Conservation (phyloP, 2,113 vertebrate genomes). For the Scomber japonicus region DNA sequence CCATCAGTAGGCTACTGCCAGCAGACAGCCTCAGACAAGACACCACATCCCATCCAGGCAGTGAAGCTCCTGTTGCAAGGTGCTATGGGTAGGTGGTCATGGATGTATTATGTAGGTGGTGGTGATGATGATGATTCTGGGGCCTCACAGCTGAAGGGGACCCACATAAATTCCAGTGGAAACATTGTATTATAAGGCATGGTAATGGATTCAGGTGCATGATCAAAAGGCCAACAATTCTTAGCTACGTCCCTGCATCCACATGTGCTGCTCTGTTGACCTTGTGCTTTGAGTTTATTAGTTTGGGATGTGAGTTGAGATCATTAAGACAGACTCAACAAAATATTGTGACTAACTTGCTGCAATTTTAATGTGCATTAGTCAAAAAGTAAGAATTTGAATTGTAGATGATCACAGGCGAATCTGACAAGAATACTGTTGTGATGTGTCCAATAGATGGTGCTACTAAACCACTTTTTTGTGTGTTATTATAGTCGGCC, state of each 20-base stretch:
- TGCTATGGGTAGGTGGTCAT: background rate
- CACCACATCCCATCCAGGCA: background rate
- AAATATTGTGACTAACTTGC: no score
- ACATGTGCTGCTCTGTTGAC: no score
- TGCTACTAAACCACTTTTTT: conserved; percentile 4
- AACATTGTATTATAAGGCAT: background rate
- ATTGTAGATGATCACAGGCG: background rate
- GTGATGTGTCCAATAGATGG: conserved; percentile 41
- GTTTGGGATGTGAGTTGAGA: no score
- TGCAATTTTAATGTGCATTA: background rate
- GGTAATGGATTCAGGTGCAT: no score
- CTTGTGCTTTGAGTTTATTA: no score
- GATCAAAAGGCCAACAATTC: no score
- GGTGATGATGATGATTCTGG: background rate
- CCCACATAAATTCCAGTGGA: background rate
- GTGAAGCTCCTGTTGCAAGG: background rate
- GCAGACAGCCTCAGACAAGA: background rate
- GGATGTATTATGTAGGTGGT: no score
- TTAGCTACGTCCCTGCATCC: no score
- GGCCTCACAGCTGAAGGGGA: background rate
- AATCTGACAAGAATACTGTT: background rate
- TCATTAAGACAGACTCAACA: no score
- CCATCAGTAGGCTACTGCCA: background rate
- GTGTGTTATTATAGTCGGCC: background rate
- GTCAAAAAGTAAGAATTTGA: background rate